Evolutionary conservation across 2,888 invertebrate genomes (phyloP).

Genomic region (Dimorphilus gyrociliatus): DNA sequence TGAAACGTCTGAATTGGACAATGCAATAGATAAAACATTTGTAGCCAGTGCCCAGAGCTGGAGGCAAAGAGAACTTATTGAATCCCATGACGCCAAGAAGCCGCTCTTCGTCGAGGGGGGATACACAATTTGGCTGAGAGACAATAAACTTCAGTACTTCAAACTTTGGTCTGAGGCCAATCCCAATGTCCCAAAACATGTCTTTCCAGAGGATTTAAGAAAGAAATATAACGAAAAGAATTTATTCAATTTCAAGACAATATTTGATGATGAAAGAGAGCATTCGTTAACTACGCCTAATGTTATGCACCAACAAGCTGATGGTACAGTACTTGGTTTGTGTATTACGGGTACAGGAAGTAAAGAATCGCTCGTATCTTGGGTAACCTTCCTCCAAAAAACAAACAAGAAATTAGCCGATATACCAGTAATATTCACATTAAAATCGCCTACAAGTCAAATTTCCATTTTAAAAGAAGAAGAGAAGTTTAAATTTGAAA

Average conservation of each 20-base stretch:
- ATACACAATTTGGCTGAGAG: slow-evolving; percentile 58
- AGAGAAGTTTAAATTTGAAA: too few relatives aligned
- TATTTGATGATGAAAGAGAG: not conserved
- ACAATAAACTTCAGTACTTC: slow-evolving; percentile 64
- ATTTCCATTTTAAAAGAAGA: slow-evolving; percentile 7
- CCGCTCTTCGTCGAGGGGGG: slow-evolving; percentile 71
- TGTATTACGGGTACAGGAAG: slow-evolving; percentile 74
- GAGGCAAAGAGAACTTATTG: slow-evolving; percentile 53
- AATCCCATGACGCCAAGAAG: slow-evolving; percentile 45
- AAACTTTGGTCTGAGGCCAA: slow-evolving; percentile 50
- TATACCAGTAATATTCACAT: slow-evolving; percentile 68
- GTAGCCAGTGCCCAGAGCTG: slow-evolving; percentile 71
- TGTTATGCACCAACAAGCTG: slow-evolving; percentile 73
- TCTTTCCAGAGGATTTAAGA: slow-evolving; percentile 9
- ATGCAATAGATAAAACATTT: slow-evolving; percentile 72
- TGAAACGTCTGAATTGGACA: slow-evolving; percentile 53
- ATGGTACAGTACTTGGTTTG: slow-evolving; percentile 68
- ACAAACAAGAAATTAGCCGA: slow-evolving; percentile 53
- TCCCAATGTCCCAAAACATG: too few relatives aligned
- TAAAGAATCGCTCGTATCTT: slow-evolving; percentile 69
- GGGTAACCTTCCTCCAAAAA: slow-evolving; percentile 49
- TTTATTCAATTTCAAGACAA: not conserved
- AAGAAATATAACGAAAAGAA: not conserved
- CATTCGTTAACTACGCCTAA: slow-evolving; percentile 1
- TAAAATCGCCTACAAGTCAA: slow-evolving; percentile 47